These are phyloP conservation scores for Panonychus citri DNA, from an alignment of 1,140 invertebrate genomes.

Conservation along the genomic window DNA sequence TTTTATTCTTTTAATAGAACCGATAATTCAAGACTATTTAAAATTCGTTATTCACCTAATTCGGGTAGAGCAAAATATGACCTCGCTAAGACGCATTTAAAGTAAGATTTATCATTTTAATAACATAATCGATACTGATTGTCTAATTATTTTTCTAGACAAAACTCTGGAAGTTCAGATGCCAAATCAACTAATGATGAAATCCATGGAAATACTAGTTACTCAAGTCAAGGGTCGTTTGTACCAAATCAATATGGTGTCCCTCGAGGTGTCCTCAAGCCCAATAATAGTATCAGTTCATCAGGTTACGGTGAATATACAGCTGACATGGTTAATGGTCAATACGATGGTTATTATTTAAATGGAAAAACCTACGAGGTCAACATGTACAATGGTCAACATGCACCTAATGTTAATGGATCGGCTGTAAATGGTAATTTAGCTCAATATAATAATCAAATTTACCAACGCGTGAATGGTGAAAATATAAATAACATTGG, in stretches of 20 bases:
- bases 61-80: constrained; percentile 9
- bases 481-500: not conserved
- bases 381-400: not conserved
- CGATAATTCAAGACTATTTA: constrained; percentile 13
- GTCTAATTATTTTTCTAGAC: not conserved
- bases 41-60: constrained; percentile 14
- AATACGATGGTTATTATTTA: not conserved
- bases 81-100: constrained; percentile 1
- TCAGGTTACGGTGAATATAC: not conserved
- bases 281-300: not conserved
- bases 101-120: constrained; percentile 3
- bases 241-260: not conserved
- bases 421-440: not conserved
- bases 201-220: not conserved
- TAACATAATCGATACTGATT: not conserved
- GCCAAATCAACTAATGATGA: not conserved
- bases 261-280: not conserved
- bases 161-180: not conserved
- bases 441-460: not conserved
- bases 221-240: not conserved
- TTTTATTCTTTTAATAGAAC: constrained; percentile 4
- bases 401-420: no score
- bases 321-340: not conserved
- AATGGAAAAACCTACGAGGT: not conserved
- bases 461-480: not conserved